phyloP scores from a whole-genome alignment of 1,140 invertebrate species.

The Cyclina sinensis region DNA sequence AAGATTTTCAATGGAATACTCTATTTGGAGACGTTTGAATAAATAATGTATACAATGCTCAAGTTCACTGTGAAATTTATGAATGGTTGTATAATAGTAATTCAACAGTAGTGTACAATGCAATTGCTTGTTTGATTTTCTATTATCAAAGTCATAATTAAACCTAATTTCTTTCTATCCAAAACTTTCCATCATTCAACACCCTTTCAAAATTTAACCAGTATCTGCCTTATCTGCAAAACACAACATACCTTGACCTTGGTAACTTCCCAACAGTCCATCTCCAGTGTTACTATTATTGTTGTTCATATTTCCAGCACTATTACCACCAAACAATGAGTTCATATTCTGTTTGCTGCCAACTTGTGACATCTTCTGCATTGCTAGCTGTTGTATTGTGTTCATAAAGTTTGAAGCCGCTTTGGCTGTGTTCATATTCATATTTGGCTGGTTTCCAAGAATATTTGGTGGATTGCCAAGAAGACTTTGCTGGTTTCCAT shows the following conservation, averaged over 20 bases:
- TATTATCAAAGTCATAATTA: too few relatives aligned
- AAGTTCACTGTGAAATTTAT: too few relatives aligned
- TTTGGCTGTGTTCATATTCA: slow-evolving; percentile 20
- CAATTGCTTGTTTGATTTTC: too few relatives aligned
- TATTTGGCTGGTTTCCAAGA: slow-evolving; percentile 32
- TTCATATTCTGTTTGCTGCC: slow-evolving; percentile 14
- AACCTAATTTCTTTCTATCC: too few relatives aligned
- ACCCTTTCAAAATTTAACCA: too few relatives aligned
- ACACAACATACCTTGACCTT: slow-evolving; percentile 32
- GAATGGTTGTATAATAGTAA: too few relatives aligned
- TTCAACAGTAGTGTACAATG: too few relatives aligned
- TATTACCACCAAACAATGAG: slow-evolving; percentile 15
- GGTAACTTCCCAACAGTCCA: slow-evolving; percentile 50
- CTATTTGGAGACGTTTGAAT: too few relatives aligned
- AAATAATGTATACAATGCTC: too few relatives aligned
- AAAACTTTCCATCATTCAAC: too few relatives aligned
- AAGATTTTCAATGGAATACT: too few relatives aligned
- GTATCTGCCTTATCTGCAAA: too few relatives aligned
- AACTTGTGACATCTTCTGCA: slow-evolving; percentile 46
- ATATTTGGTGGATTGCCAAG: not conserved
- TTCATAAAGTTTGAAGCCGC: slow-evolving; percentile 58
- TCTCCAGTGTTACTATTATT: slow-evolving; percentile 18
- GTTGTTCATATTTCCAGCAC: not conserved
- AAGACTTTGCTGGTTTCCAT: not conserved
- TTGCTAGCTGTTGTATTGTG: slow-evolving; percentile 47